Conservation (phyloP, 2,797 vertebrate species). For the Muraenolepis orangiensis region DNA sequence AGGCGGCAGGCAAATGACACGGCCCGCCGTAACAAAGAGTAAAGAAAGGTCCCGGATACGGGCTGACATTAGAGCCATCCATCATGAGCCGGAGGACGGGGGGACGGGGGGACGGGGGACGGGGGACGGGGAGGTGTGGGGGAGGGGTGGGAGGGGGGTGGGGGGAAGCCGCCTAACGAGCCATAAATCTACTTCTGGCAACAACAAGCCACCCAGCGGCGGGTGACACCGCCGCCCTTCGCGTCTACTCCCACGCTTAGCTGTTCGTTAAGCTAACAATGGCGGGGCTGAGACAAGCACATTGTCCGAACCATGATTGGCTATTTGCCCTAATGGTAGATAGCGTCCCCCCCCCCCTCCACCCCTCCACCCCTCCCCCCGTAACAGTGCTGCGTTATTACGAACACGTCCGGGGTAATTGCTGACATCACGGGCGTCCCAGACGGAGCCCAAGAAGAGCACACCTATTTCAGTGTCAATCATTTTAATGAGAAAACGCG, state of each 20-base stretch:
- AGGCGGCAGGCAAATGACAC: constrained; percentile 47
- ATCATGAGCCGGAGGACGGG: constrained; percentile 67
- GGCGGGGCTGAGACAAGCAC: not conserved
- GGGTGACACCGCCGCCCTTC: constrained; percentile 13
- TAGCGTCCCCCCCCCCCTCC: not conserved
- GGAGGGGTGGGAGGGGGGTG: no score
- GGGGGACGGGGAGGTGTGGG: no score
- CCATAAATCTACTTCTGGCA: constrained; percentile 79
- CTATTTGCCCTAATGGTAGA: not conserved
- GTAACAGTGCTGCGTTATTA: not conserved
- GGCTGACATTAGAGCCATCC: constrained; percentile 79
- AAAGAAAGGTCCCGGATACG: constrained; percentile 54
- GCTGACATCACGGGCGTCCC: constrained; percentile 20
- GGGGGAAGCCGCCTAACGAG: constrained; percentile 52
- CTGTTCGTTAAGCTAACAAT: not conserved
- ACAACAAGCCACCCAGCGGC: not conserved
- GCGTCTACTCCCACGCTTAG: not conserved
- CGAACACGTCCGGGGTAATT: constrained; percentile 18
- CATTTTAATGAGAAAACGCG: constrained; percentile 14
- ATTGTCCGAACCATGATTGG: not conserved
- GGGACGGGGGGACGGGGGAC: no score
- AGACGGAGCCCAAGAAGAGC: not conserved
- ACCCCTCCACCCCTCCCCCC: no score
- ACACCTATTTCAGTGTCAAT: constrained; percentile 32
- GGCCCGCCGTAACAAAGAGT: constrained; percentile 49